A percentile compares a stretch with the other conserved stretches of the same genome.
Evolutionary conservation across 2,888 invertebrate genomes (phyloP).

Genomic region (Timema cristinae): DNA sequence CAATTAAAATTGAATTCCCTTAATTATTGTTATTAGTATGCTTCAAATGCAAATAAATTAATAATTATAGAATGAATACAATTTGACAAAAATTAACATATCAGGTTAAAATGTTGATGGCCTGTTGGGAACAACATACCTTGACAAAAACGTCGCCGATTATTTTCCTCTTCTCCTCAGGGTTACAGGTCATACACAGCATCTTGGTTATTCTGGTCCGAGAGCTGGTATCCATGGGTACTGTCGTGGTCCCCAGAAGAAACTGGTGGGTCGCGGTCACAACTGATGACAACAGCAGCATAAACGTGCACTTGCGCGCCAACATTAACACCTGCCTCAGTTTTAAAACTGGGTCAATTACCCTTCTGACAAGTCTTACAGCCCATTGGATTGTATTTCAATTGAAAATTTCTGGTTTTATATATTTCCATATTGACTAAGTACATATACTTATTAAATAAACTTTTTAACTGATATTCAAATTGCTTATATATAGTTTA

Average conservation of each 20-base stretch:
- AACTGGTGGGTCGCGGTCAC: slow-evolving; percentile 52
- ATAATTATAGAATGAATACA: neutral
- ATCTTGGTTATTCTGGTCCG: slow-evolving; percentile 68
- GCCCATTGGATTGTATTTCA: neutral
- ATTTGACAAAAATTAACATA: neutral
- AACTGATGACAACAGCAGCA: slow-evolving; percentile 40
- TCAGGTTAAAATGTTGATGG: neutral
- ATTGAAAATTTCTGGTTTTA: too few species aligned
- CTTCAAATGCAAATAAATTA: neutral
- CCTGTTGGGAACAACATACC: slow-evolving; percentile 39
- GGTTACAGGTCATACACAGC: slow-evolving; percentile 80
- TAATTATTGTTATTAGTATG: too few species aligned
- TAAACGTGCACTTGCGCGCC: neutral
- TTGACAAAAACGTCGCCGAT: slow-evolving; percentile 98
- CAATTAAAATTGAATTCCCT: too few species aligned
- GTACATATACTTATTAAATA: too few species aligned
- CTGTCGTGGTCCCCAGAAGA: slow-evolving; percentile 69
- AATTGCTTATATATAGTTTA: too few species aligned
- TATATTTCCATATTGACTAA: too few species aligned
- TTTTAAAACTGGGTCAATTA: too few species aligned
- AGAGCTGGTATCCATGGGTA: slow-evolving; percentile 55
- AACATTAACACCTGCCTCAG: too few species aligned
- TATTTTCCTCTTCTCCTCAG: slow-evolving; percentile 97
- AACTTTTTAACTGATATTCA: too few species aligned
- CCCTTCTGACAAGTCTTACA: neutral